Evolutionary conservation across 2,113 vertebrate species (phyloP).

Genomic region (Acanthochromis polyacanthus): DNA sequence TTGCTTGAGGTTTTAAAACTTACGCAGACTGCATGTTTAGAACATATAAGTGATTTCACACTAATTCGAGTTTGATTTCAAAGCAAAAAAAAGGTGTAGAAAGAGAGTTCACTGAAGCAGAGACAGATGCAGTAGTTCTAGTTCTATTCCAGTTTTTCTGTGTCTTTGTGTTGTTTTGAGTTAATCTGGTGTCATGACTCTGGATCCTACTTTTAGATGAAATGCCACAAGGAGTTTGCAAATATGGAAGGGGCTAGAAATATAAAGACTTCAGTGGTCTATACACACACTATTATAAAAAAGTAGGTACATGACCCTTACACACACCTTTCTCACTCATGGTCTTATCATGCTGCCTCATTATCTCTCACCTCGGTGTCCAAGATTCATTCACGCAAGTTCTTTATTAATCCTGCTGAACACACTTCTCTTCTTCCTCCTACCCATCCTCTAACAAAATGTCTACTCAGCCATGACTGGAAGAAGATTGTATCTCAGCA

Average conservation of each 20-base stretch:
- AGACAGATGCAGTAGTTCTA: conserved; percentile 5
- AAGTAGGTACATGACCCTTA: not conserved
- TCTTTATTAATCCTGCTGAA: conserved; percentile 2
- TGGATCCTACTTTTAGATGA: no score
- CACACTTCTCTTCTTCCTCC: conserved; percentile 20
- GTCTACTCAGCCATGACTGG: conserved; percentile 27
- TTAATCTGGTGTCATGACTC: conserved; percentile 30
- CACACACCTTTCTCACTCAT: not conserved
- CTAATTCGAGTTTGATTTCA: conserved; percentile 18
- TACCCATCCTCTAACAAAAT: conserved; percentile 11
- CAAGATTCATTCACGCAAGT: no score
- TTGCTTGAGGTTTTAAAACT: conserved; percentile 18
- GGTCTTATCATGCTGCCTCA: no score
- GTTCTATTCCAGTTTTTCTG: conserved; percentile 59
- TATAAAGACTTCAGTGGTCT: conserved; percentile 55
- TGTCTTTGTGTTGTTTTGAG: conserved; percentile 30
- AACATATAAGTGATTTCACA: conserved; percentile 12
- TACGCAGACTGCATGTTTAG: conserved; percentile 59
- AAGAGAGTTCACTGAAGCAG: not conserved
- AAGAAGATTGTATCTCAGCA: conserved; percentile 67
- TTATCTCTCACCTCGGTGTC: no score
- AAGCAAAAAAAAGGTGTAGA: not conserved
- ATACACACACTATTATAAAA: not conserved
- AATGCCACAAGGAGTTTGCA: not conserved
- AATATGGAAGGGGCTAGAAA: conserved; percentile 59